phyloP scores from a whole-genome alignment of 2,888 invertebrate genomes.

The Dendrolimus houi region DNA sequence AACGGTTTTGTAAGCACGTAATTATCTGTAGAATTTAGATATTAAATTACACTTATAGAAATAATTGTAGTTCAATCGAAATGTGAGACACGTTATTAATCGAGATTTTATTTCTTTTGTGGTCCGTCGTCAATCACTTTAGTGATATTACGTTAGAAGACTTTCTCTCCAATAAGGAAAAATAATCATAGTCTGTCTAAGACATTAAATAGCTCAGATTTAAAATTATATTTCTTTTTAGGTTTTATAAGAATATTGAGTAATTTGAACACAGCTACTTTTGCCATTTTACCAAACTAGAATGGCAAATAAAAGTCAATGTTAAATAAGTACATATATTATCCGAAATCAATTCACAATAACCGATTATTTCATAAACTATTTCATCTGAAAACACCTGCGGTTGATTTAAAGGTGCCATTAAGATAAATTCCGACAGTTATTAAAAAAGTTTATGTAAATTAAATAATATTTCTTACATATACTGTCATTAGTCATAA shows the following conservation, averaged over 20 bases:
- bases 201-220: not conserved
- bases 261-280: not conserved
- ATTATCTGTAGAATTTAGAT: too few species aligned
- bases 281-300: not conserved
- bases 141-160: conserved; percentile 1
- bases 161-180: conserved; percentile 4
- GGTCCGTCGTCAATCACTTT: not conserved
- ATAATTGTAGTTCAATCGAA: conserved; percentile 1
- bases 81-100: conserved; percentile 1
- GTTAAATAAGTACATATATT: too few species aligned
- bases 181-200: not conserved
- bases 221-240: not conserved
- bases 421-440: too few species aligned
- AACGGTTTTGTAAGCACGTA: too few species aligned
- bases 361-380: too few species aligned
- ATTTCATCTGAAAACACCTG: too few species aligned
- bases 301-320: too few species aligned
- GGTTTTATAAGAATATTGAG: not conserved
- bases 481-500: too few species aligned
- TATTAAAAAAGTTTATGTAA: too few species aligned
- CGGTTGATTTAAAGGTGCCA: too few species aligned
- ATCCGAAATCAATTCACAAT: too few species aligned
- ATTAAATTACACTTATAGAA: not conserved
- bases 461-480: too few species aligned
- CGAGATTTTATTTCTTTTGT: conserved; percentile 3